A percentile compares a stretch with the other conserved stretches of the same genome.
These are phyloP conservation scores for Amblyjoppa proteus DNA, from an alignment of 2,888 invertebrate genomes.

Conservation along the genomic window DNA sequence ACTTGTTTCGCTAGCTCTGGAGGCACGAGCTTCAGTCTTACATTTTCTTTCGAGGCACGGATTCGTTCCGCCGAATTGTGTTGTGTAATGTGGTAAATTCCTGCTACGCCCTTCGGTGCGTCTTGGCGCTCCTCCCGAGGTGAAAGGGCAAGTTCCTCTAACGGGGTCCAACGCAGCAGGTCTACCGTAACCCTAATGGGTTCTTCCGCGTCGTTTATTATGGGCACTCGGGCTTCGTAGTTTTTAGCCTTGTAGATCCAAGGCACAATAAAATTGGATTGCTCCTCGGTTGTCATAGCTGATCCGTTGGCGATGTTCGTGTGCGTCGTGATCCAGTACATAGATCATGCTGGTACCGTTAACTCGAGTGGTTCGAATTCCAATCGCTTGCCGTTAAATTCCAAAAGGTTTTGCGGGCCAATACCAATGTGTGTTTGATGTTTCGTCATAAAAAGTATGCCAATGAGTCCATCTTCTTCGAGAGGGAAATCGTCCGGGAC, in stretches of 20 bases:
- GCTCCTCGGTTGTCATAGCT: not conserved
- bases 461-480: no score
- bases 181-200: constrained; percentile 3
- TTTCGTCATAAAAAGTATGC: constrained; percentile 25
- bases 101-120: constrained; percentile 2
- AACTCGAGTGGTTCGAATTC: not conserved
- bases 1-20: not conserved
- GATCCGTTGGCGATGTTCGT: constrained; percentile 7
- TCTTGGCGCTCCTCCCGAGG: not conserved
- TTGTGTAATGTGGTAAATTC: not conserved
- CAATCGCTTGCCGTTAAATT: not conserved
- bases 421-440: constrained; percentile 26
- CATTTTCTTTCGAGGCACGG: constrained; percentile 5
- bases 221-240: constrained; percentile 18
- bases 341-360: constrained; percentile 16
- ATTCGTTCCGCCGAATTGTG: constrained; percentile 11
- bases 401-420: not conserved
- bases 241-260: constrained; percentile 4
- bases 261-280: no score
- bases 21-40: not conserved
- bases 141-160: not conserved
- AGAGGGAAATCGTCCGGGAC: no score
- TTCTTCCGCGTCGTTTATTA: constrained; percentile 38
- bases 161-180: not conserved
- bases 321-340: constrained; percentile 1